phyloP scores from a whole-genome alignment of 2,797 vertebrate species.

The Danio tinwini region DNA sequence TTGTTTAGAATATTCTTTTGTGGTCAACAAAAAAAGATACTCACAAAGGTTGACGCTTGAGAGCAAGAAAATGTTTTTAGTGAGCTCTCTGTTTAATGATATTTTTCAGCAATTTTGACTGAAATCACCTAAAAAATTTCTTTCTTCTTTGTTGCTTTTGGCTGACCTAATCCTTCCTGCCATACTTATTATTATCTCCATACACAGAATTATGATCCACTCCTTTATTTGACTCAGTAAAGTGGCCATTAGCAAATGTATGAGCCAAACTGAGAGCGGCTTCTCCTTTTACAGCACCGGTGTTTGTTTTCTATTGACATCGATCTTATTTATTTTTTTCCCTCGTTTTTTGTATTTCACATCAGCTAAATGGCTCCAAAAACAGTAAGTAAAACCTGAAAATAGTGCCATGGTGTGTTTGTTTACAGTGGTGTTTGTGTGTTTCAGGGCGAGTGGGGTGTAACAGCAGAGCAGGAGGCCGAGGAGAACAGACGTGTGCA shows the following conservation, averaged over 20 bases:
- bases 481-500: slow-evolving; percentile 87
- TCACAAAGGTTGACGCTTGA: no score
- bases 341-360: not conserved
- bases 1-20: no score
- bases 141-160: no score
- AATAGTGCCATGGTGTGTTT: slow-evolving; percentile 17
- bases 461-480: slow-evolving; percentile 88
- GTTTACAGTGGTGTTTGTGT: slow-evolving; percentile 14
- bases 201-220: slow-evolving; percentile 1
- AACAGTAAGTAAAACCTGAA: slow-evolving; percentile 52
- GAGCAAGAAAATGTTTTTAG: no score
- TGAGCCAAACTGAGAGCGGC: not conserved
- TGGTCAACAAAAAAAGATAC: no score
- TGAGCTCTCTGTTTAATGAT: no score
- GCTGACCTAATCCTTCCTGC: no score
- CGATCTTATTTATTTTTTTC: slow-evolving; percentile 21
- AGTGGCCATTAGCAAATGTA: slow-evolving; percentile 5
- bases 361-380: slow-evolving; percentile 49
- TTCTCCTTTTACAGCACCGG: slow-evolving; percentile 41
- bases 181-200: not conserved
- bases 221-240: slow-evolving; percentile 26
- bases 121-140: no score
- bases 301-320: slow-evolving; percentile 54
- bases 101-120: no score
- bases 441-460: slow-evolving; percentile 91